A percentile compares a stretch with the other conserved stretches of the same genome.
These are phyloP conservation scores for Orthonevra nobilis DNA, from an alignment of 2,888 invertebrate species.

Conservation along the genomic window DNA sequence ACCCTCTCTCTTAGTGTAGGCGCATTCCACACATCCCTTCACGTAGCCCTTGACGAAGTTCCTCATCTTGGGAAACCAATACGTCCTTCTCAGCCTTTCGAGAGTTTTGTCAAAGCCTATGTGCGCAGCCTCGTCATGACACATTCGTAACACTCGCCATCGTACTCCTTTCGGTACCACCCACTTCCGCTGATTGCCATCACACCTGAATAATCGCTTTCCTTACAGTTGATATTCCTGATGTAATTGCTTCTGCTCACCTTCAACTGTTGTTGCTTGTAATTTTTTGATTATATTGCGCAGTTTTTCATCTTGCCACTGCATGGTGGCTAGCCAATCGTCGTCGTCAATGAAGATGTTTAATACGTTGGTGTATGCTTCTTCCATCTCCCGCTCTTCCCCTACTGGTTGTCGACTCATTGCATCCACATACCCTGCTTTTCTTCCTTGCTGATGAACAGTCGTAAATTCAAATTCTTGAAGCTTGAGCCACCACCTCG, in stretches of 20 bases:
- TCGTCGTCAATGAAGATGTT: slow-evolving; percentile 16
- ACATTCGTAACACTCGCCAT: slow-evolving; percentile 11
- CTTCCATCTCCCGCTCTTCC: neutral
- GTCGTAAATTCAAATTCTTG: slow-evolving; percentile 15
- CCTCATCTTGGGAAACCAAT: slow-evolving; percentile 10
- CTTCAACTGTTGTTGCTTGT: neutral
- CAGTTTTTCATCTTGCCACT: slow-evolving; percentile 14
- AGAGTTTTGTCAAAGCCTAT: too few relatives aligned
- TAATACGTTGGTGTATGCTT: neutral
- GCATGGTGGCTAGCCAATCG: slow-evolving; percentile 35
- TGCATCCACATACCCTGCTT: slow-evolving; percentile 10
- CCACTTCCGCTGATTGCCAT: neutral
- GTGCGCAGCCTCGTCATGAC: slow-evolving; percentile 6
- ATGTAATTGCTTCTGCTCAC: neutral
- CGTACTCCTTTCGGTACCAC: slow-evolving; percentile 3
- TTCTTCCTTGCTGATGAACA: slow-evolving; percentile 10
- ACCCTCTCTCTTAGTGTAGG: slow-evolving; percentile 21
- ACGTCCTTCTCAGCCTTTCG: too few relatives aligned
- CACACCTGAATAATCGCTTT: neutral
- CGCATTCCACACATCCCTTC: slow-evolving; percentile 31
- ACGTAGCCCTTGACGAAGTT: slow-evolving; percentile 20
- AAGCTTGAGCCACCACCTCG: slow-evolving; percentile 73
- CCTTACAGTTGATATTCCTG: slow-evolving; percentile 4
- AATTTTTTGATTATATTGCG: neutral
- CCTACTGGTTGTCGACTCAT: slow-evolving; percentile 21